Conservation (phyloP, 2,888 invertebrate genomes). For the Melieria picta region DNA sequence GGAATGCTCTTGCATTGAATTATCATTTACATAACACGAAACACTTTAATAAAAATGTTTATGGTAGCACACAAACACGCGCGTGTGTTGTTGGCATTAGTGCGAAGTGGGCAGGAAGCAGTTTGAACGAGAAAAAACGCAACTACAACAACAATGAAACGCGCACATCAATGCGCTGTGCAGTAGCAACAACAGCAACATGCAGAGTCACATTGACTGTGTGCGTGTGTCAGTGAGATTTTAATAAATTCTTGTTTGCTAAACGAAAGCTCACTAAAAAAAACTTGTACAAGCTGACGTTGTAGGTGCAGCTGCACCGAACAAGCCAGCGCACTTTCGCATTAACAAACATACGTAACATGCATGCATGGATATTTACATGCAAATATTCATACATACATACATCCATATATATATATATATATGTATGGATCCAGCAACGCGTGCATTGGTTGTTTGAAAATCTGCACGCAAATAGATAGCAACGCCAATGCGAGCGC, state of each 20-base stretch:
- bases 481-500: neutral
- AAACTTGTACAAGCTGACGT: too few species aligned
- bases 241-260: constrained; percentile 31
- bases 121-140: too few species aligned
- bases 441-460: neutral
- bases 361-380: neutral
- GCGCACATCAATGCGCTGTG: too few species aligned
- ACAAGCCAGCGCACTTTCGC: too few species aligned
- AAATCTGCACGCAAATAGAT: constrained; percentile 1
- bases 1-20: neutral
- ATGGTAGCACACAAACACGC: neutral
- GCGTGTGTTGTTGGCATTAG: too few species aligned
- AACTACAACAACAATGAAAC: too few species aligned
- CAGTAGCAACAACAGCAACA: too few species aligned
- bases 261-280: constrained; percentile 24
- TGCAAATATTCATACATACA: neutral
- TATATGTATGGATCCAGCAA: neutral
- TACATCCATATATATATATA: neutral
- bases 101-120: too few species aligned
- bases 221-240: neutral
- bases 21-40: constrained; percentile 4
- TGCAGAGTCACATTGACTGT: too few species aligned
- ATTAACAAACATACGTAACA: too few species aligned
- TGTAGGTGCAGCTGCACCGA: too few species aligned
- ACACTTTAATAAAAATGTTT: constrained; percentile 6